Evolutionary conservation across 2,797 vertebrate genomes (phyloP), one percentile per base, ranked within the genome.

Genomic region (Adrianichthys oophorus): DNA sequence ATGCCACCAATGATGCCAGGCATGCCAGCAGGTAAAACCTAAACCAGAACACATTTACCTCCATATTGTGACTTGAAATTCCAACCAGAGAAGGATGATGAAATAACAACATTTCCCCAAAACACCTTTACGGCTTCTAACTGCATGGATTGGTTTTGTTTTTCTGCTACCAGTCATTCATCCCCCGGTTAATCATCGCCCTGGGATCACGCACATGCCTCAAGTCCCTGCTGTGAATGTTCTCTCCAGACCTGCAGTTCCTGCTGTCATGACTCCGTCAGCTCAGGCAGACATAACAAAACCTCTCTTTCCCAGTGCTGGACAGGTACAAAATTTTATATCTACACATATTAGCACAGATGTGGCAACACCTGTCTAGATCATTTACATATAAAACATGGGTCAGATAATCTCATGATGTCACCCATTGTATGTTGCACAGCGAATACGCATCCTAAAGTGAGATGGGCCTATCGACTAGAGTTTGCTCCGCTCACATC

Each of bases 291-390:
- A 94, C 7, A 87, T 95, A 61, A 89, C 93, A 55, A 98, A 98
- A 68, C 96, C 96, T 68, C 94, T 98, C 60, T 98, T 98, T 81
- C 96, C 96, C 21, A 97, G 95, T 17, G 95, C 94, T 0, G 96
- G 93, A 77, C 96, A 97, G 94, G 96, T 98, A 92, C 32, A 37
- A 59, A 62, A 4, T n/a, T 23, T 21, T 21, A 21, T 21, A 21
- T 21, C 19, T 1, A 46, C 8, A 41, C 24, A 26, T 5, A 26
- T 26, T 26, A 26, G 24, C 24, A 26, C 4, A 26, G 24, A 26
- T 26, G 24, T 26, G 24, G 6, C 4, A 26, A 26, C 24, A 26
- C 24, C 4, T 26, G 24, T 5, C 24, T 21, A 21, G 19, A 21
- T 21, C 19, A 21, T 21, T 21, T 21, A 21, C 2, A 21, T 21